Percentiles rank a stretch among this genome's conserved stretches.
phyloP scores from a whole-genome alignment of 1,140 invertebrate genomes.

The Drosophila miranda region DNA sequence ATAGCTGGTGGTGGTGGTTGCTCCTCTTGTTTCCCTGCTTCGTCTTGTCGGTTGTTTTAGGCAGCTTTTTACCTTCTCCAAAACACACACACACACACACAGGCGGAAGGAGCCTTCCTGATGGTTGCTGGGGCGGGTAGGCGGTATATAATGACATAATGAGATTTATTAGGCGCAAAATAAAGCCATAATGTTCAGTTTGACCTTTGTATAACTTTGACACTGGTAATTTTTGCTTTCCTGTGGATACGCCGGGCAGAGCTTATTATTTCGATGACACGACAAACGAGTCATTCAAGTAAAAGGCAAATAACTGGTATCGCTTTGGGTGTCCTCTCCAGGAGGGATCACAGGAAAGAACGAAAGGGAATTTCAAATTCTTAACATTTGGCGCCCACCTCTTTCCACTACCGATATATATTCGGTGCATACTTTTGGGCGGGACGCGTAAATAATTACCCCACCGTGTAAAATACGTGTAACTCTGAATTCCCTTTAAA shows the following conservation, averaged over 20 bases:
- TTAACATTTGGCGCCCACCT: too few relatives aligned
- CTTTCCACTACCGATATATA: too few relatives aligned
- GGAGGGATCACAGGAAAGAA: not conserved
- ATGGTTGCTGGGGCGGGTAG: conserved; percentile 19
- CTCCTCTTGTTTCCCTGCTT: conserved; percentile 27
- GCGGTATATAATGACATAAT: conserved; percentile 75
- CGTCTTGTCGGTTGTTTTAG: conserved; percentile 33
- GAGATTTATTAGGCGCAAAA: conserved; percentile 80
- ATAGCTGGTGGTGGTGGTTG: conserved; percentile 56
- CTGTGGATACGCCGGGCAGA: conserved; percentile 34
- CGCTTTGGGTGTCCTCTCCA: conserved; percentile 7
- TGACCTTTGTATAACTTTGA: conserved; percentile 79
- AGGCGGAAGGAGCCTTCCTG: conserved; percentile 16
- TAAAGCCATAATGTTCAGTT: conserved; percentile 79
- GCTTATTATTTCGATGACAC: conserved; percentile 54
- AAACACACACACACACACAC: conserved; percentile 27
- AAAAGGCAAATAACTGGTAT: conserved; percentile 64
- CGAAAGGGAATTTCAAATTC: too few relatives aligned
- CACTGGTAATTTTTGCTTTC: conserved; percentile 51
- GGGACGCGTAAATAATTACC: not conserved
- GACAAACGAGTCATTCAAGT: conserved; percentile 32
- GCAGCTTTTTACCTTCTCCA: conserved; percentile 33
- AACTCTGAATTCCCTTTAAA: too few relatives aligned
- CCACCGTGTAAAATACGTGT: too few relatives aligned
- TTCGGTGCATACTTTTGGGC: conserved; percentile 14